phyloP scores from a whole-genome alignment of 2,113 vertebrate species.

The Calyptommatus sinebrachiatus region DNA sequence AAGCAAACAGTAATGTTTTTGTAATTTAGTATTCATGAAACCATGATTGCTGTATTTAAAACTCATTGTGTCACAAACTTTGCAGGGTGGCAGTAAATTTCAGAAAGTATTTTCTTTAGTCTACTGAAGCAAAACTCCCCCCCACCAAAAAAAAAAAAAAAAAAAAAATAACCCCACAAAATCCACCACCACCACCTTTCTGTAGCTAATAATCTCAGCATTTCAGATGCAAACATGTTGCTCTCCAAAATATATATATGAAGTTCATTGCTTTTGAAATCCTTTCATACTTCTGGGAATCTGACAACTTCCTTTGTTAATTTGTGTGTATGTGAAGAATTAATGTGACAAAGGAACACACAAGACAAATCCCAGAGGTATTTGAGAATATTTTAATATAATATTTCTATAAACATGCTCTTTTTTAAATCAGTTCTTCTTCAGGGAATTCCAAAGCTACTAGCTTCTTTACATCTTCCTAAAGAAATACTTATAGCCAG shows the following conservation, averaged over 20 bases:
- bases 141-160: no score
- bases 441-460: not conserved
- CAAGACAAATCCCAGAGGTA: not conserved
- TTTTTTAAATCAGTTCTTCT: not conserved
- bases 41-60: not conserved
- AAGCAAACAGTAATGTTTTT: not conserved
- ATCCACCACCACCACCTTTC: no score
- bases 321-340: not conserved
- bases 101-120: not conserved
- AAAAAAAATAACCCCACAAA: no score
- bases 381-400: conserved; percentile 14
- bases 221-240: conserved; percentile 26
- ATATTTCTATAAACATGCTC: not conserved
- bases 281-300: not conserved
- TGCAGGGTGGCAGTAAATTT: not conserved
- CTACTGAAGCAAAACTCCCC: conserved; percentile 4
- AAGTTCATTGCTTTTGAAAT: conserved; percentile 17
- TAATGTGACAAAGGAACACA: conserved; percentile 6
- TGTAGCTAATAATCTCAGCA: conserved; percentile 17
- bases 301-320: not conserved
- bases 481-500: no score
- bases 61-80: conserved; percentile 23
- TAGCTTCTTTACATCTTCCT: no score
- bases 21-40: conserved; percentile 32
- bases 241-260: not conserved